Evolutionary conservation across 1,140 invertebrate genomes (phyloP).

Genomic region (Sinonovacula constricta): DNA sequence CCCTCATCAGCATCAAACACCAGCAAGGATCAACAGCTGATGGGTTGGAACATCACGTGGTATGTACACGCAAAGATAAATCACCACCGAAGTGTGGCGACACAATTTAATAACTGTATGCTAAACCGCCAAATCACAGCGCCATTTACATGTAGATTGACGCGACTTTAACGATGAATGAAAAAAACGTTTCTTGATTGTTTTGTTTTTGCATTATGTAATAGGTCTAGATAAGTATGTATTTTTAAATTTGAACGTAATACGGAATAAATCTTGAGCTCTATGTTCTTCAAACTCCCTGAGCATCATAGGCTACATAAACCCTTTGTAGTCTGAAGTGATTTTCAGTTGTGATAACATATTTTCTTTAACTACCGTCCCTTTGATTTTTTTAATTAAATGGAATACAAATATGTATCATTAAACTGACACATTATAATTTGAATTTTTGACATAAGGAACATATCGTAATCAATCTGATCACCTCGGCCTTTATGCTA

Average conservation of each 20-base stretch:
- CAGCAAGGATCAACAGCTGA: background rate
- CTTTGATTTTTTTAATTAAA: background rate
- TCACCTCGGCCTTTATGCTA: too few species aligned
- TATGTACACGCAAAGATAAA: slow-evolving; percentile 36
- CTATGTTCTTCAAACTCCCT: too few species aligned
- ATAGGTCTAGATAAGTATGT: background rate
- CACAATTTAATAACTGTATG: background rate
- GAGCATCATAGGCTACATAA: background rate
- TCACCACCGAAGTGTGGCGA: background rate
- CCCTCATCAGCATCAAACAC: slow-evolving; percentile 60
- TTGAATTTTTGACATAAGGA: background rate
- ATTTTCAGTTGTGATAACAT: background rate
- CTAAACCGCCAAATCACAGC: background rate
- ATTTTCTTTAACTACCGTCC: background rate
- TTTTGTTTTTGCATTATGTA: background rate
- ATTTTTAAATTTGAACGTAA: background rate
- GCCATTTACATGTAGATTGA: background rate
- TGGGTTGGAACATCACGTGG: slow-evolving; percentile 43
- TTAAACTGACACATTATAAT: background rate
- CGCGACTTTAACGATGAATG: background rate
- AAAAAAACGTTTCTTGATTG: background rate
- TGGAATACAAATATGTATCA: background rate
- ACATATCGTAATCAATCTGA: background rate
- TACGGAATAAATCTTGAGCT: too few species aligned
- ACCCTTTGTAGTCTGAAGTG: background rate